Percentiles rank a stretch among this genome's conserved stretches.
phyloP scores from a whole-genome alignment of 2,113 vertebrate genomes.

The Chaetops frenatus region DNA sequence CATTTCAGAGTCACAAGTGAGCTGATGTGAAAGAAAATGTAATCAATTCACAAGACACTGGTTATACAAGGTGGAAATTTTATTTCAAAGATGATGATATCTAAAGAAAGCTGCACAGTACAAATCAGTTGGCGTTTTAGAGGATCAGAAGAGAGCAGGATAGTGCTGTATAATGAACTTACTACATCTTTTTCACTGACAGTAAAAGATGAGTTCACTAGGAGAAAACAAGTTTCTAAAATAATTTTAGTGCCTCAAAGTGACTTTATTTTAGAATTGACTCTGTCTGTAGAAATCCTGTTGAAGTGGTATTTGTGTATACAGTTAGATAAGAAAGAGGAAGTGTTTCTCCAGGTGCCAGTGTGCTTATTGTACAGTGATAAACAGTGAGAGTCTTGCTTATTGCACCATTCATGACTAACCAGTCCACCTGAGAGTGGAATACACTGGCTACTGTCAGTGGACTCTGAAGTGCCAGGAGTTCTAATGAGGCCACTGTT shows the following conservation, averaged over 20 bases:
- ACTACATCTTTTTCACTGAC: not conserved
- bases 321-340: not conserved
- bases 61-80: not conserved
- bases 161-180: not conserved
- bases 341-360: not conserved
- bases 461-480: not conserved
- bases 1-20: not conserved
- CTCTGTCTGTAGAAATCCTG: not conserved
- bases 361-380: not conserved
- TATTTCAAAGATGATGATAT: not conserved
- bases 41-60: not conserved
- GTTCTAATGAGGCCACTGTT: not conserved
- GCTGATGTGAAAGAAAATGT: not conserved
- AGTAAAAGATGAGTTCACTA: not conserved
- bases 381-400: not conserved
- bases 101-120: not conserved
- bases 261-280: not conserved
- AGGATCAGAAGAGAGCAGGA: not conserved
- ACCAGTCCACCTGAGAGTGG: not conserved
- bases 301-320: not conserved
- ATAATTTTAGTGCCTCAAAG: not conserved
- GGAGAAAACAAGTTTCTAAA: not conserved
- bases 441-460: not conserved
- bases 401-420: not conserved
- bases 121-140: not conserved